Evolutionary conservation across 2,888 invertebrate genomes (phyloP).

Genomic region (Epistrophella euchroma): DNA sequence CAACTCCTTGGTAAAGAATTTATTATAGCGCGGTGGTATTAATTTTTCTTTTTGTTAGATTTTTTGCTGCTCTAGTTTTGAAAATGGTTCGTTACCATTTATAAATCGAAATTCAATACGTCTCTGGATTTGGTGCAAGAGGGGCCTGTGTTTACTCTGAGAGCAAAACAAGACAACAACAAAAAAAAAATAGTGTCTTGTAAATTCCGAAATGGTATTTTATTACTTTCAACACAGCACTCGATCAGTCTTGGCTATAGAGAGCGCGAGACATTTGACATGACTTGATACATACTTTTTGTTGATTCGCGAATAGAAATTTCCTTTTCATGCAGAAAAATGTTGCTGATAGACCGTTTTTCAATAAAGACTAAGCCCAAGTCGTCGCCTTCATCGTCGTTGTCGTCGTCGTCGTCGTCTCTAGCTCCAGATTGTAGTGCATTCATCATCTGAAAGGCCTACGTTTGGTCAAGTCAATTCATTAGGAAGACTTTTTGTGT

Average conservation of each 20-base stretch:
- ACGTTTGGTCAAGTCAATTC: constrained; percentile 50
- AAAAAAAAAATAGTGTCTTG: constrained; percentile 42
- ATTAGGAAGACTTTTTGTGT: constrained; percentile 46
- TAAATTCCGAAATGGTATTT: constrained; percentile 72
- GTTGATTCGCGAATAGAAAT: constrained; percentile 45
- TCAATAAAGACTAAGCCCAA: constrained; percentile 40
- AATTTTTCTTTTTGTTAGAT: constrained; percentile 22
- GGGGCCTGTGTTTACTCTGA: background rate
- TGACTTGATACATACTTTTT: constrained; percentile 69
- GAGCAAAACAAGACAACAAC: constrained; percentile 2
- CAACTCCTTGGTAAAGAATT: constrained; percentile 44
- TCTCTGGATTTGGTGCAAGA: constrained; percentile 21
- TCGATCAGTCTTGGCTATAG: constrained; percentile 59
- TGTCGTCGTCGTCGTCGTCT: constrained; percentile 36
- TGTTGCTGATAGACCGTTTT: constrained; percentile 48
- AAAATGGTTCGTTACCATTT: constrained; percentile 67
- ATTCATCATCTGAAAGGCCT: constrained; percentile 49
- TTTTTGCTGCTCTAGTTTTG: constrained; percentile 55
- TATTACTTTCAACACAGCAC: constrained; percentile 65
- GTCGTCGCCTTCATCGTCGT: constrained; percentile 37
- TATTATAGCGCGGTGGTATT: constrained; percentile 14
- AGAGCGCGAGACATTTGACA: constrained; percentile 68
- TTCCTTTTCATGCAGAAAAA: constrained; percentile 64
- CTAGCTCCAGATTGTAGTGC: constrained; percentile 1
- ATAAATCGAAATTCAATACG: constrained; percentile 21